Conservation (phyloP, 2,888 invertebrate species). For the Tethea ocularis region DNA sequence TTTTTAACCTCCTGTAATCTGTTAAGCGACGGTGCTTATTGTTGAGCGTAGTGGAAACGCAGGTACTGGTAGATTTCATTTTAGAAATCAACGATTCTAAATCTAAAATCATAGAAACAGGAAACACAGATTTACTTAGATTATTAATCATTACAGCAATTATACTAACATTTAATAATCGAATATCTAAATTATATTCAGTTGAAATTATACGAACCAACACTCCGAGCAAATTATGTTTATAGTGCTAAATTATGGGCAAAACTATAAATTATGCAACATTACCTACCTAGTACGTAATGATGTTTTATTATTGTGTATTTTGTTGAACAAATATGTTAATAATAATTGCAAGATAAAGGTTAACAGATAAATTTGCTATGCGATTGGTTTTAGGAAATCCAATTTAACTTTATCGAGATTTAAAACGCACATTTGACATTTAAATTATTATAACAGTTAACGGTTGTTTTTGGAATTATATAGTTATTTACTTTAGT, state of each 20-base stretch:
- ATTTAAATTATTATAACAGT: no score
- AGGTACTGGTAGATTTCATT: no score
- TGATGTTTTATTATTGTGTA: background rate
- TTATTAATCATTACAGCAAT: background rate
- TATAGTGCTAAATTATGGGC: constrained; percentile 1
- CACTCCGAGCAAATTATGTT: background rate
- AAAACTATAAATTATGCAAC: background rate
- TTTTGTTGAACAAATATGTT: background rate
- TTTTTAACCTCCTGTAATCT: no score
- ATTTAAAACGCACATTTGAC: no score
- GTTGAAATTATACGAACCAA: background rate
- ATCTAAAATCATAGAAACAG: background rate
- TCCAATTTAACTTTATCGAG: no score
- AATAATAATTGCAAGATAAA: background rate
- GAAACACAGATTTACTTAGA: background rate
- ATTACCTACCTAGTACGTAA: background rate
- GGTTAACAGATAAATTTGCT: background rate
- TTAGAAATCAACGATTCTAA: background rate
- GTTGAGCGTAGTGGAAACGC: no score
- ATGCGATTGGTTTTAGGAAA: background rate
- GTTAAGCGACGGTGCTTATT: no score
- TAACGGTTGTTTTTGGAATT: no score
- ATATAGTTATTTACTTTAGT: no score
- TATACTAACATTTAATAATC: background rate
- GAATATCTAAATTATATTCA: background rate